Evolutionary conservation across 1,140 invertebrate species (phyloP), one percentile per base, ranked within the genome.

Genomic region (Nephotettix cincticeps): DNA sequence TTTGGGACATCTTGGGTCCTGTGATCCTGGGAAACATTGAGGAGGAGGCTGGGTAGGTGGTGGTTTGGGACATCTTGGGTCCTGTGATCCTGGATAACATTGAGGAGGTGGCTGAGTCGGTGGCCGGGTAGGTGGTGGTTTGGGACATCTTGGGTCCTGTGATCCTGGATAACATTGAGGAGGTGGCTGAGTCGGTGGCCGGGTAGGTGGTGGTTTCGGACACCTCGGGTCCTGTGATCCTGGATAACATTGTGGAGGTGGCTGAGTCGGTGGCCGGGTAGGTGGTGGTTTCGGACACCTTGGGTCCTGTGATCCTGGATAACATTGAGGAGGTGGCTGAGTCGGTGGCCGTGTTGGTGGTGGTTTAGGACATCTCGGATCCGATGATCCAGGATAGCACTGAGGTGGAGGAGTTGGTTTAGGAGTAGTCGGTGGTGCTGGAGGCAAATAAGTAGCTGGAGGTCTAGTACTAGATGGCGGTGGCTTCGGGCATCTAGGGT

Each of bases 181-280:
- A 40, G 72, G 70, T 27, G 70, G 73, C 0, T 76, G 70, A 30
- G 72, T 47, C 19, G 30, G 1, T 27, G 63, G 25, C 19, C 78
- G 78, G 17, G 67, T 45, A n/a, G n/a, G n/a, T n/a, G n/a, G n/a
- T 47, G 79, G 75, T 75, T 76, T 73, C 6, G 82, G 83, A 72
- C 83, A 84, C 66, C 81, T 75, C 40, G 82, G 83, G 76, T 84
- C 81, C 0, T 74, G 77, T 17, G 77, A 80, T 65, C 82, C 82
- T n/a, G 79, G 81, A 73, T 75, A 81, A 69, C 80, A 83, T 4
- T 54, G 6, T 54, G 47, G 47, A 14, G 47, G 47, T 6, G 47
- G 47, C 23, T 40, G 36, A 40, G 11, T 73, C 61, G 72, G 72
- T 28, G 77, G 76, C 58, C 75, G 77, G 71, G 78, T 78, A n/a